Conservation (phyloP, 2,797 vertebrate species). For the Emys orbicularis region DNA sequence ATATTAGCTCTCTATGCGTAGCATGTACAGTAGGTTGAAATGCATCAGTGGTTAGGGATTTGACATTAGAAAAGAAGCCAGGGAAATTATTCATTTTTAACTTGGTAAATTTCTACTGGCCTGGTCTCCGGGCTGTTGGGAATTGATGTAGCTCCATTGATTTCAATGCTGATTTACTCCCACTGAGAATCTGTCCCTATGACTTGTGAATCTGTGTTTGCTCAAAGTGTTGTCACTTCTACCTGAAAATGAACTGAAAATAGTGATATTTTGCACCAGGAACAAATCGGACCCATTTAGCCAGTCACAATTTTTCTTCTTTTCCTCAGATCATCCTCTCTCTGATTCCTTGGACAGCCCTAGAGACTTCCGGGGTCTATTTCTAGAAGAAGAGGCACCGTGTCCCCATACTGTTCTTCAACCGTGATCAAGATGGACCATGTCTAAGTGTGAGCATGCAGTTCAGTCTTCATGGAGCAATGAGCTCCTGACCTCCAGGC, state of each 20-base stretch:
- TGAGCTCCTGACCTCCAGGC: fast-evolving
- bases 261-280: not conserved
- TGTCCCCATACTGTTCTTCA: fast-evolving
- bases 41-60: not conserved
- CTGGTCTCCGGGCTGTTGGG: not conserved
- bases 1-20: not conserved
- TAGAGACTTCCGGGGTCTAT: not conserved
- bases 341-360: not conserved
- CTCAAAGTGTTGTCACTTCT: not conserved
- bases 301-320: fast-evolving
- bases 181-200: not conserved
- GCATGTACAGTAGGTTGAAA: not conserved
- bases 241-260: not conserved
- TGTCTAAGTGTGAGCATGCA: fast-evolving
- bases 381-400: not conserved
- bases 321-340: not conserved
- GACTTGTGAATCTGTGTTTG: not conserved
- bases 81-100: not conserved
- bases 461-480: too few relatives aligned
- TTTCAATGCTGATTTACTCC: not conserved
- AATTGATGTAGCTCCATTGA: fast-evolving
- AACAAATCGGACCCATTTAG: not conserved
- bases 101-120: not conserved
- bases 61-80: not conserved
- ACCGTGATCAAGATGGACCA: not conserved